Conservation (phyloP, 2,113 vertebrate genomes). For the Alexandromys fortis region DNA sequence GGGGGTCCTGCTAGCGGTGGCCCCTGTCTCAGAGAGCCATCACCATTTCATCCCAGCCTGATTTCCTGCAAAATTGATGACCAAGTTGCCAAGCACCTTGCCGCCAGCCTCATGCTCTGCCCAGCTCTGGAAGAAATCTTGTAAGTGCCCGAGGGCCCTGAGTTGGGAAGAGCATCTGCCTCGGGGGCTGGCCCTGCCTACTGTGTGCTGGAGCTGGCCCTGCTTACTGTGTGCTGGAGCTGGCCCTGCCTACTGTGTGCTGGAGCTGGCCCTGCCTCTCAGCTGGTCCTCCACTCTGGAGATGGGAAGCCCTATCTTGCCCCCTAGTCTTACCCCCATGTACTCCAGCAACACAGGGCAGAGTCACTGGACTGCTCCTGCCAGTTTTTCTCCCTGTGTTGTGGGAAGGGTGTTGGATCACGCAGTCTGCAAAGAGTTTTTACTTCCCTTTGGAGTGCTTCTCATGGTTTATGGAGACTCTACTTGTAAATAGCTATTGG, state of each 20-base stretch:
- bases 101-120: slow-evolving; percentile 62
- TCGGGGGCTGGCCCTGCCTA: accelerated
- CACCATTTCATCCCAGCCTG: slow-evolving; percentile 75
- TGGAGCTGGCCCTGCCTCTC: neutral
- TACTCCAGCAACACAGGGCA: neutral
- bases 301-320: neutral
- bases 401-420: neutral
- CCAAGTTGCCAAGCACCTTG: slow-evolving; percentile 71
- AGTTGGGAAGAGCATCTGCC: neutral
- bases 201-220: neutral
- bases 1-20: neutral
- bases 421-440: neutral
- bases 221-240: neutral
- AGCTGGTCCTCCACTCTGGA: neutral
- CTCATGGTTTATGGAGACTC: neutral
- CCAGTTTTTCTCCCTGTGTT: neutral
- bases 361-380: neutral
- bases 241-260: neutral
- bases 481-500: neutral
- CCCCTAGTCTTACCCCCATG: neutral
- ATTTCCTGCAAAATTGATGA: slow-evolving; percentile 81
- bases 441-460: neutral
- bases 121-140: slow-evolving; percentile 83
- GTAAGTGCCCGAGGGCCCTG: slow-evolving; percentile 80
- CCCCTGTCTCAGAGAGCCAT: neutral